phyloP scores from a whole-genome alignment of 2,888 invertebrate species.

The Morpho helenor region DNA sequence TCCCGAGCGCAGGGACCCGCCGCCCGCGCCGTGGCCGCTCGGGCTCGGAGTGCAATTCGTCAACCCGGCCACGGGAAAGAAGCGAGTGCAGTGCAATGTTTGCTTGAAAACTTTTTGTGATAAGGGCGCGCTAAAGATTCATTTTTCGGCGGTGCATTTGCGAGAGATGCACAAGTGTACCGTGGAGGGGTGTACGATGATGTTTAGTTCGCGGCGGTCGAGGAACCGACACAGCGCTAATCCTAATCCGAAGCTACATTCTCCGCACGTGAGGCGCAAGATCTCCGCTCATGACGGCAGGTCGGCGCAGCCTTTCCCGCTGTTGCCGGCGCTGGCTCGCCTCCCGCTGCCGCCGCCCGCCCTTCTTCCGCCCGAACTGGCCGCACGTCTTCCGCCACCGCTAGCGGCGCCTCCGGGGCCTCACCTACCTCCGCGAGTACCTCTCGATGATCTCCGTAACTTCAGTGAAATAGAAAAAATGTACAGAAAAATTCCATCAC shows the following conservation, averaged over 20 bases:
- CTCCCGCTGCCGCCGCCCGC: slow-evolving; percentile 85
- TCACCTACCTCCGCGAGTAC: slow-evolving; percentile 76
- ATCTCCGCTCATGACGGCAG: slow-evolving; percentile 96
- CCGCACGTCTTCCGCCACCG: slow-evolving; percentile 59
- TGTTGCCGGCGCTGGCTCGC: slow-evolving; percentile 84
- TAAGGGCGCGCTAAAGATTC: slow-evolving; percentile 98
- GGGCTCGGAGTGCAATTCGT: slow-evolving; percentile 92
- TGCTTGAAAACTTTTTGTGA: slow-evolving; percentile 99
- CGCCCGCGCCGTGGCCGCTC: slow-evolving; percentile 85
- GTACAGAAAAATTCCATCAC: slow-evolving; percentile 67
- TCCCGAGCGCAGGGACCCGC: slow-evolving; percentile 61
- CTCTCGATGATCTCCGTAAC: slow-evolving; percentile 69
- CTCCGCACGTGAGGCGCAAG: slow-evolving; percentile 95
- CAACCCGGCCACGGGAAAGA: slow-evolving; percentile 95
- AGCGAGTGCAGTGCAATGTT: slow-evolving; percentile 97
- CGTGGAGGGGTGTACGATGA: slow-evolving; percentile 98
- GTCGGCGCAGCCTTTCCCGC: slow-evolving; percentile 88
- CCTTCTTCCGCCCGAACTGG: slow-evolving; percentile 81
- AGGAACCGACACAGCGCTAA: slow-evolving; percentile 98
- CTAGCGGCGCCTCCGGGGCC: slow-evolving; percentile 48
- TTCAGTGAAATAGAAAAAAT: slow-evolving; percentile 77
- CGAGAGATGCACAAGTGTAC: slow-evolving; percentile 99
- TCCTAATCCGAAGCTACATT: slow-evolving; percentile 97
- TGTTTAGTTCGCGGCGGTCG: slow-evolving; percentile 97
- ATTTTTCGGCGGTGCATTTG: slow-evolving; percentile 98